phyloP scores from a whole-genome alignment of 2,888 invertebrate genomes.

The Fabriciana adippe region DNA sequence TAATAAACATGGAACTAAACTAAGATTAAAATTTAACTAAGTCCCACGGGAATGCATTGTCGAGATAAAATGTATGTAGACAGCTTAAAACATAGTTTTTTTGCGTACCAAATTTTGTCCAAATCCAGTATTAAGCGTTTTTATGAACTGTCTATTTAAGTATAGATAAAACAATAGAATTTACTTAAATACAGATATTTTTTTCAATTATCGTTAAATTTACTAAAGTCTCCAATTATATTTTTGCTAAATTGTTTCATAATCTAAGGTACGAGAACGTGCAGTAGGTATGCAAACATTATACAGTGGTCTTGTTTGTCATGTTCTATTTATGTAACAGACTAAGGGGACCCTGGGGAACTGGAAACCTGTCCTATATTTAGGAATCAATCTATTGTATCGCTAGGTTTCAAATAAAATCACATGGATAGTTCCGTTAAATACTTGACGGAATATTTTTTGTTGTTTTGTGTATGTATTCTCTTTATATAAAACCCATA shows the following conservation, averaged over 20 bases:
- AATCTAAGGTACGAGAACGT: neutral
- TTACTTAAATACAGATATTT: too few species aligned
- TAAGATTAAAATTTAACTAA: too few species aligned
- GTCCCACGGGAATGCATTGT: too few species aligned
- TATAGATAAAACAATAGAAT: too few species aligned
- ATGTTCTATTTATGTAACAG: slow-evolving; percentile 20
- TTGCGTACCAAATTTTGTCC: too few species aligned
- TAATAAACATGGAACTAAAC: too few species aligned
- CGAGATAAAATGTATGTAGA: too few species aligned
- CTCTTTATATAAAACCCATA: neutral
- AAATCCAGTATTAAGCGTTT: too few species aligned
- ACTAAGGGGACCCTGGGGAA: slow-evolving; percentile 15
- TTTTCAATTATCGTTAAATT: neutral
- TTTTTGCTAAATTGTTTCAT: slow-evolving; percentile 1
- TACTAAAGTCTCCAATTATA: neutral
- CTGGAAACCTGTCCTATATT: slow-evolving; percentile 16
- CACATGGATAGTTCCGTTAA: slow-evolving; percentile 1
- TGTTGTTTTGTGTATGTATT: neutral
- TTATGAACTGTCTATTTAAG: too few species aligned
- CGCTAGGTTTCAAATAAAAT: slow-evolving; percentile 6
- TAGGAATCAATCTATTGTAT: slow-evolving; percentile 8
- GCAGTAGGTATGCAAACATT: slow-evolving; percentile 18
- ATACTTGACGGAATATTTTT: neutral
- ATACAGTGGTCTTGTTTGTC: slow-evolving; percentile 16
- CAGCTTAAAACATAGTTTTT: too few species aligned